Evolutionary conservation across 2,113 vertebrate species (phyloP).

Genomic region (Martes martes): DNA sequence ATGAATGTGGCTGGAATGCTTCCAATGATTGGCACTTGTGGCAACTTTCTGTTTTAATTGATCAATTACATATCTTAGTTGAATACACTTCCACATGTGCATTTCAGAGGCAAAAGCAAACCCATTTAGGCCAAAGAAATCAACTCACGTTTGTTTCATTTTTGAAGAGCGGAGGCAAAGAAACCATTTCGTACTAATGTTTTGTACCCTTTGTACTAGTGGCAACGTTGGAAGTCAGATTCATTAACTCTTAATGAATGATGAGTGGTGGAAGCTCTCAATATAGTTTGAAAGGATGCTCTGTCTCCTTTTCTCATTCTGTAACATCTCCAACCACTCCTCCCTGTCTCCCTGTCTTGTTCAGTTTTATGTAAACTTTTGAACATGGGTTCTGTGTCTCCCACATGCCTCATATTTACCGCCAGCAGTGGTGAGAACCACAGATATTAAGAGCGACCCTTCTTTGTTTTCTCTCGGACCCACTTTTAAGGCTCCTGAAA

Average conservation of each 20-base stretch:
- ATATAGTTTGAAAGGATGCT: conserved; percentile 69
- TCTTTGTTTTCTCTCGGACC: conserved; percentile 72
- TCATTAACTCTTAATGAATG: conserved; percentile 43
- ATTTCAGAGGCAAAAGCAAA: neutral
- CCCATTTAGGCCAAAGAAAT: neutral
- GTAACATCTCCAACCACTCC: neutral
- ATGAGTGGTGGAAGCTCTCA: conserved; percentile 53
- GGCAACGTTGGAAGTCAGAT: neutral
- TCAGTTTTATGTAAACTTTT: conserved; percentile 79
- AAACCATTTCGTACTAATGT: neutral
- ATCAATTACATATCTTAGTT: neutral
- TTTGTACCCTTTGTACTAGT: neutral
- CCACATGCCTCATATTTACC: conserved; percentile 75
- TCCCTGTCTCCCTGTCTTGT: neutral
- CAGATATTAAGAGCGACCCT: conserved; percentile 58
- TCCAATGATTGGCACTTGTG: neutral
- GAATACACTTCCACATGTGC: neutral
- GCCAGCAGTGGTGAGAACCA: conserved; percentile 58
- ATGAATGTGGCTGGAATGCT: neutral
- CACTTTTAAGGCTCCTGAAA: conserved; percentile 56
- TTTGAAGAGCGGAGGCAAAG: neutral
- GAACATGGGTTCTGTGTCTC: conserved; percentile 67
- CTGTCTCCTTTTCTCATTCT: conserved; percentile 60
- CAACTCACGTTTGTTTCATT: neutral
- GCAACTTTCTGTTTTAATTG: neutral